A percentile compares a stretch with the other conserved stretches of the same genome.
Conservation (phyloP, 1,140 invertebrate species). For the Drosophila virilis region DNA sequence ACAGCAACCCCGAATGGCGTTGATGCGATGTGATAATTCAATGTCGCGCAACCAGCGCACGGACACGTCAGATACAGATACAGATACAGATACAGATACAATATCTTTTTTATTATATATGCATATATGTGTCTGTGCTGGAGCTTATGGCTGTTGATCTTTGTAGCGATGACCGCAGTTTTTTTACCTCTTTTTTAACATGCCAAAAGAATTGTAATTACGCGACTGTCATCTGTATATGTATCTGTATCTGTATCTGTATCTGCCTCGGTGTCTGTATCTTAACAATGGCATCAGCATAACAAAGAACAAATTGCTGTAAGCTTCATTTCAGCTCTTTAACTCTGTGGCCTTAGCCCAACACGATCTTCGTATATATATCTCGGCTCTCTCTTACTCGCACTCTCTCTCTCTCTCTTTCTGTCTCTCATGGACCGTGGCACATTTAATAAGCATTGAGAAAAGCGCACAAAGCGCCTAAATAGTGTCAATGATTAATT, state of each 20-base stretch:
- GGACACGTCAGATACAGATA: constrained; percentile 65
- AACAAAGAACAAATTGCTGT: constrained; percentile 73
- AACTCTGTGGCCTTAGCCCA: constrained; percentile 2
- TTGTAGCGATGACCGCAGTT: constrained; percentile 70
- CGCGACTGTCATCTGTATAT: constrained; percentile 56
- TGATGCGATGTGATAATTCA: constrained; percentile 74
- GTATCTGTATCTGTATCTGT: constrained; percentile 50
- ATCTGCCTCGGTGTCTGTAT: constrained; percentile 32
- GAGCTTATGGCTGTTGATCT: constrained; percentile 52
- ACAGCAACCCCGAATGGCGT: constrained; percentile 46
- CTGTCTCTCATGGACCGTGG: background rate
- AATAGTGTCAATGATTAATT: constrained; percentile 80
- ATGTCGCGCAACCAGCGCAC: constrained; percentile 70
- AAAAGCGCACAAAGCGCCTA: constrained; percentile 40
- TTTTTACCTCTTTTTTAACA: constrained; percentile 48
- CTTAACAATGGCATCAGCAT: constrained; percentile 73
- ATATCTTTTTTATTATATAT: constrained; percentile 59
- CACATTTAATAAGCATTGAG: constrained; percentile 49
- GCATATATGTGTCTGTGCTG: constrained; percentile 14
- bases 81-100: constrained; percentile 11
- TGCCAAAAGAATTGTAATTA: constrained; percentile 82
- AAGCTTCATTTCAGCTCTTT: constrained; percentile 50
- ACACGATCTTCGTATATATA: background rate
- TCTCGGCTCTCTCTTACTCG: background rate
- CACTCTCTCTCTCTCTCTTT: background rate